Evolutionary conservation across 1,140 invertebrate genomes (phyloP).

Genomic region (Rhagoletis zephyria): DNA sequence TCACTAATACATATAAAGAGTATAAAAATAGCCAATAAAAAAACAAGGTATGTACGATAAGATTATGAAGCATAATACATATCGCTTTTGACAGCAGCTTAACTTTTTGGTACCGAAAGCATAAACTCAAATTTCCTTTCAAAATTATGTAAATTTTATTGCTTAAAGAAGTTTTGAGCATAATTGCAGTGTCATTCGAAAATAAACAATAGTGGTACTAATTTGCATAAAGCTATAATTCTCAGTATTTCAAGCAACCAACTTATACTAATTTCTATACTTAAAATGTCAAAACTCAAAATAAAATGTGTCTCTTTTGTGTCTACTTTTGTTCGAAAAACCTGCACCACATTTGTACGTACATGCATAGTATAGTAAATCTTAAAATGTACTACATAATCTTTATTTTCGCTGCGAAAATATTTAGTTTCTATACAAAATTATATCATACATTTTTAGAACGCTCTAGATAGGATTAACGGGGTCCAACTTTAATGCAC

Average conservation of each 20-base stretch:
- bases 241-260: no score
- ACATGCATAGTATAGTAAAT: no score
- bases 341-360: no score
- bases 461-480: no score
- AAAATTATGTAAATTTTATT: conserved; percentile 41
- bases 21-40: not conserved
- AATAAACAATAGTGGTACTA: no score
- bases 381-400: no score
- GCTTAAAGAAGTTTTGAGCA: not conserved
- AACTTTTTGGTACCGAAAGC: not conserved
- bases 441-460: no score
- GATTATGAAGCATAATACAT: not conserved
- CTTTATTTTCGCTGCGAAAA: no score
- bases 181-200: not conserved
- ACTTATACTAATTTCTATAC: not conserved
- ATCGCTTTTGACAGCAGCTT: not conserved
- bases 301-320: not conserved
- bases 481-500: no score
- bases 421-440: no score
- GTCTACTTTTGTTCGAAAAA: no score
- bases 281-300: not conserved
- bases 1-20: not conserved
- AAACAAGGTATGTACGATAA: not conserved
- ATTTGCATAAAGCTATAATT: no score
- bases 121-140: not conserved